These are phyloP conservation scores for Parotia lawesii DNA, from an alignment of 2,113 vertebrate genomes.

Conservation along the genomic window DNA sequence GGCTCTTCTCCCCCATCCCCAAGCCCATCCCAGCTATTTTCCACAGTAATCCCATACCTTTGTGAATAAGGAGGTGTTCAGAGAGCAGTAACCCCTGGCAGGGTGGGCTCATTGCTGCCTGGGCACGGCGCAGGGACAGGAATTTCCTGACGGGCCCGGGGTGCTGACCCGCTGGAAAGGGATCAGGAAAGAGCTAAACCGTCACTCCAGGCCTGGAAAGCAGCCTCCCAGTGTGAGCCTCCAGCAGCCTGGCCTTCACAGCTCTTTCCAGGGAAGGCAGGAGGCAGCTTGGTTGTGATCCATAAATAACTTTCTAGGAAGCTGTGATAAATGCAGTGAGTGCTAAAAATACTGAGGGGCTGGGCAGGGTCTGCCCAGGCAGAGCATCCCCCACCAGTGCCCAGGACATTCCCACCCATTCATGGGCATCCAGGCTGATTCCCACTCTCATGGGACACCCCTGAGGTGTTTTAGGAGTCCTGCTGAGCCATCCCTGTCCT, in stretches of 20 bases:
- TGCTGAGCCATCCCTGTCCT: neutral
- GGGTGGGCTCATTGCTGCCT: neutral
- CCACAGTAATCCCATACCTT: fast-evolving
- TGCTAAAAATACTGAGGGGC: neutral
- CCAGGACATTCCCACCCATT: neutral
- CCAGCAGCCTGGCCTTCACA: neutral
- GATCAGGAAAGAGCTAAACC: neutral
- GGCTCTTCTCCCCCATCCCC: neutral
- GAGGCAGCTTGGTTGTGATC: neutral
- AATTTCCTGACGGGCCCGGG: neutral
- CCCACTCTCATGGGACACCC: neutral
- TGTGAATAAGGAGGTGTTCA: fast-evolving
- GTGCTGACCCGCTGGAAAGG: fast-evolving
- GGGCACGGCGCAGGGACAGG: fast-evolving
- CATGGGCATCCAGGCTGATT: neutral
- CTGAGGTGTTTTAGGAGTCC: neutral
- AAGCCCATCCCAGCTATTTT: neutral
- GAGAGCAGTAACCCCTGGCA: neutral
- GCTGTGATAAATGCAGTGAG: neutral
- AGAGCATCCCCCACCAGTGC: neutral
- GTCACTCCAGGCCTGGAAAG: neutral
- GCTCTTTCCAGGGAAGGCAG: neutral
- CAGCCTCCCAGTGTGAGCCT: neutral
- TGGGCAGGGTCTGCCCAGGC: neutral
- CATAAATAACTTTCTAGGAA: constrained; percentile 39